phyloP scores from a whole-genome alignment of 2,888 invertebrate genomes.

The Eilema griseolum region DNA sequence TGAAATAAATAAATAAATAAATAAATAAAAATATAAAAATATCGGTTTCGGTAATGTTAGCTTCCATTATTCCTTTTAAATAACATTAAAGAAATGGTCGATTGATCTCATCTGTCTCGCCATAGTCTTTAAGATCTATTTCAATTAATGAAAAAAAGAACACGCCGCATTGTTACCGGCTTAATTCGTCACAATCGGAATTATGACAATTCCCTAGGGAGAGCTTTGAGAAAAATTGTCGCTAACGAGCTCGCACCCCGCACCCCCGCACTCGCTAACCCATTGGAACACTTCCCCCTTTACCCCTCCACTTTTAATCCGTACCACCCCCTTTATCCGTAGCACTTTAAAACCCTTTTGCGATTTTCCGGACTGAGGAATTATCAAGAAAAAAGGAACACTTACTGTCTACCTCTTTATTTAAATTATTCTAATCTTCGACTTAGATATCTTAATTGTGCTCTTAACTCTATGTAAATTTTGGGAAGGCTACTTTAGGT shows the following conservation, averaged over 20 bases:
- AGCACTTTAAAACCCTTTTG: slow-evolving; percentile 85
- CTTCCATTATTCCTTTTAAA: background rate
- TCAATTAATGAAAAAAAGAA: slow-evolving; percentile 70
- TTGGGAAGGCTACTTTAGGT: slow-evolving; percentile 12
- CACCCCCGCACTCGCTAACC: slow-evolving; percentile 41
- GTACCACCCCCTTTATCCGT: slow-evolving; percentile 70
- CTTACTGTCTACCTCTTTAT: slow-evolving; percentile 65
- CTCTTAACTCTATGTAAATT: slow-evolving; percentile 28
- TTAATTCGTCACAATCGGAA: slow-evolving; percentile 85
- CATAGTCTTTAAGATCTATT: slow-evolving; percentile 60
- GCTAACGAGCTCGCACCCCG: slow-evolving; percentile 80
- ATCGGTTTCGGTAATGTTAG: background rate
- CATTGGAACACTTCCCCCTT: slow-evolving; percentile 35
- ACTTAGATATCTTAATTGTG: slow-evolving; percentile 51
- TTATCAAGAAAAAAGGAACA: slow-evolving; percentile 77
- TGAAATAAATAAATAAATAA: too few species aligned
- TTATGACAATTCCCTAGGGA: slow-evolving; percentile 82
- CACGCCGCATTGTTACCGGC: slow-evolving; percentile 69
- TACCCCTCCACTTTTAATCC: slow-evolving; percentile 76
- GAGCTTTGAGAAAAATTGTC: slow-evolving; percentile 86
- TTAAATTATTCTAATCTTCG: slow-evolving; percentile 49
- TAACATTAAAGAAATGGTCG: slow-evolving; percentile 16
- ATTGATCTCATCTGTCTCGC: slow-evolving; percentile 37
- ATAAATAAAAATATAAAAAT: too few species aligned
- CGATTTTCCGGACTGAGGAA: slow-evolving; percentile 79